A percentile compares a stretch with the other conserved stretches of the same genome.
Conservation (phyloP, 2,888 invertebrate species). For the Sepioteuthis lessoniana region DNA sequence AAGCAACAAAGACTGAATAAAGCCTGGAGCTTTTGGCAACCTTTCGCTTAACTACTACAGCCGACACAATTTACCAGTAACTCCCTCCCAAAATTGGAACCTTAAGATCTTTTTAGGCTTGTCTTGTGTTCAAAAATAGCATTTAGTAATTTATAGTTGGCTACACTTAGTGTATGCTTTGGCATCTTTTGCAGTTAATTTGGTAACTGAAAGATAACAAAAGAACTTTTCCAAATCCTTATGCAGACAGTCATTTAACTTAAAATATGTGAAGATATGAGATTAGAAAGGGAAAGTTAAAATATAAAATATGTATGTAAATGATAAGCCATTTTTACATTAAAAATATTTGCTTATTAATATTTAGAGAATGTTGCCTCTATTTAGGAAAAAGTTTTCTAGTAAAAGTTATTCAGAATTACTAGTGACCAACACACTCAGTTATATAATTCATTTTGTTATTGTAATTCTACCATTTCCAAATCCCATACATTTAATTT, state of each 20-base stretch:
- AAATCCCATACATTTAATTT: neutral
- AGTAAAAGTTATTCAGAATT: neutral
- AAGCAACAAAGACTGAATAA: neutral
- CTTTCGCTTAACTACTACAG: neutral
- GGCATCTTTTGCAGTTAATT: neutral
- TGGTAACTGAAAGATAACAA: neutral
- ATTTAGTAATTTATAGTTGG: neutral
- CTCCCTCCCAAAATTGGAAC: neutral
- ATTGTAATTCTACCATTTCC: neutral
- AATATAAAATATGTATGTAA: neutral
- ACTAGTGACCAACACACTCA: neutral
- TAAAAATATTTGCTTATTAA: too few species aligned
- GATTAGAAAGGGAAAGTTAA: neutral
- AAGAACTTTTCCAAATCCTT: neutral
- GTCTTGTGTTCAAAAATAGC: constrained; percentile 2
- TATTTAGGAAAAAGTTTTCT: neutral
- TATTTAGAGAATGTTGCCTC: neutral
- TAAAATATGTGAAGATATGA: neutral
- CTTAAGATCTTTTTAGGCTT: neutral
- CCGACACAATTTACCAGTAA: neutral
- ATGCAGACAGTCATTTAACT: neutral
- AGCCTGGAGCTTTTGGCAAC: neutral
- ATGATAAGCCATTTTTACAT: too few species aligned
- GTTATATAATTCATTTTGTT: neutral
- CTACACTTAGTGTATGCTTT: neutral